A percentile compares a stretch with the other conserved stretches of the same genome.
phyloP scores from a whole-genome alignment of 1,140 invertebrate species.

The Leptinotarsa texana region DNA sequence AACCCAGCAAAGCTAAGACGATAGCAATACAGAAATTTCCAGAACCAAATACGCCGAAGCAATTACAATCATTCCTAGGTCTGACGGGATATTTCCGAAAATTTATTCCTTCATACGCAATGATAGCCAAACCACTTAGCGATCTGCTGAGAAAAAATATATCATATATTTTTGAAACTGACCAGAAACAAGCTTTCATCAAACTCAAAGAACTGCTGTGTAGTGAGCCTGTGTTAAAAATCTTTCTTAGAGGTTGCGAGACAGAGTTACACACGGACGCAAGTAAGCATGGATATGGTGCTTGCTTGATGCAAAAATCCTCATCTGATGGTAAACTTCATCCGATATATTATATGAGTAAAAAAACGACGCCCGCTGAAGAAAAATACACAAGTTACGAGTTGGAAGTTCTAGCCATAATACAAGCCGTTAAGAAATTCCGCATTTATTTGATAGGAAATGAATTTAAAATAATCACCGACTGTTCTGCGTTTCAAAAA shows the following conservation, averaged over 20 bases:
- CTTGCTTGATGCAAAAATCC: conserved; percentile 49
- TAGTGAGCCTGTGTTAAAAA: conserved; percentile 49
- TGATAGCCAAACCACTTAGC: conserved; percentile 45
- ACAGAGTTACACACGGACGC: conserved; percentile 47
- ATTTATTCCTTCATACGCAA: conserved; percentile 46
- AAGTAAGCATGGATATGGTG: conserved; percentile 45
- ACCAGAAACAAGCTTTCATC: conserved; percentile 38
- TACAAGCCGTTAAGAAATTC: conserved; percentile 59
- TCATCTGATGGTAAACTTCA: conserved; percentile 53
- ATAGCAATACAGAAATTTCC: conserved; percentile 49
- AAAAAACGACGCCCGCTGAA: conserved; percentile 41
- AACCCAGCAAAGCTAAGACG: conserved; percentile 49
- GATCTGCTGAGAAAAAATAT: conserved; percentile 34
- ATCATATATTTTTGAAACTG: conserved; percentile 28
- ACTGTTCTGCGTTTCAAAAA: conserved; percentile 51
- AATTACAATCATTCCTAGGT: conserved; percentile 48
- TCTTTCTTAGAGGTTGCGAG: conserved; percentile 45
- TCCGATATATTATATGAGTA: conserved; percentile 55
- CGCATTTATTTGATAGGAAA: conserved; percentile 57
- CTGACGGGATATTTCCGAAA: conserved; percentile 50
- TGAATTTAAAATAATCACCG: conserved; percentile 57
- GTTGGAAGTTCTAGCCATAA: conserved; percentile 59
- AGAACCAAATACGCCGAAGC: conserved; percentile 45
- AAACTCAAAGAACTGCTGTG: conserved; percentile 30
- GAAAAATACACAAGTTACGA: conserved; percentile 55